A percentile compares a stretch with the other conserved stretches of the same genome.
Evolutionary conservation across 2,888 invertebrate species (phyloP).

Genomic region (Drosophila borborema): DNA sequence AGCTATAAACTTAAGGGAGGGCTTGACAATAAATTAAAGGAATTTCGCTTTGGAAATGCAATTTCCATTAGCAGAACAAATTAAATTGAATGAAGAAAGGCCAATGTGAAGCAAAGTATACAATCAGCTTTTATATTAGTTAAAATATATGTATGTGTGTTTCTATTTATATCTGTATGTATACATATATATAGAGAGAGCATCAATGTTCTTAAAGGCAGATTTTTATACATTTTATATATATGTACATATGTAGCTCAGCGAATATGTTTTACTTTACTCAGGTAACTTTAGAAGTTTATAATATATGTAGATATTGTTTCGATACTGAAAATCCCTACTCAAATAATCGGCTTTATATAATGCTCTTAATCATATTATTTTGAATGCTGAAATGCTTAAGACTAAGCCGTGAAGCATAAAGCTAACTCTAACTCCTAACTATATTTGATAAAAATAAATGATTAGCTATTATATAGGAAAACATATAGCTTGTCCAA

Average conservation of each 20-base stretch:
- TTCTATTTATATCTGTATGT: background rate
- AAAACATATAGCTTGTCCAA: too few relatives aligned
- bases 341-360: too few relatives aligned
- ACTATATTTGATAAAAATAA: too few relatives aligned
- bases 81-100: background rate
- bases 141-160: background rate
- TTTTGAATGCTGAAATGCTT: background rate
- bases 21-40: slow-evolving; percentile 16
- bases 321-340: background rate
- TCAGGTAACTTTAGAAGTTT: background rate
- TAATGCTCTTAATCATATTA: too few relatives aligned
- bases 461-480: too few relatives aligned
- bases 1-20: slow-evolving; percentile 49
- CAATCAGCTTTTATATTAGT: slow-evolving; percentile 4
- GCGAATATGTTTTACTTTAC: background rate
- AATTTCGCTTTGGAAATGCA: slow-evolving; percentile 7
- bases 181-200: too few relatives aligned
- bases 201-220: too few relatives aligned
- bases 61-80: background rate
- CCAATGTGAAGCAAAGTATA: background rate
- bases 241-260: too few relatives aligned
- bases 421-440: too few relatives aligned
- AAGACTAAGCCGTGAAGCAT: too few relatives aligned
- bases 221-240: too few relatives aligned
- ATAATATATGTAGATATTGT: background rate